Base-by-base conservation (phyloP, 2,888 invertebrate genomes). In the Halictus ligatus region DNA sequence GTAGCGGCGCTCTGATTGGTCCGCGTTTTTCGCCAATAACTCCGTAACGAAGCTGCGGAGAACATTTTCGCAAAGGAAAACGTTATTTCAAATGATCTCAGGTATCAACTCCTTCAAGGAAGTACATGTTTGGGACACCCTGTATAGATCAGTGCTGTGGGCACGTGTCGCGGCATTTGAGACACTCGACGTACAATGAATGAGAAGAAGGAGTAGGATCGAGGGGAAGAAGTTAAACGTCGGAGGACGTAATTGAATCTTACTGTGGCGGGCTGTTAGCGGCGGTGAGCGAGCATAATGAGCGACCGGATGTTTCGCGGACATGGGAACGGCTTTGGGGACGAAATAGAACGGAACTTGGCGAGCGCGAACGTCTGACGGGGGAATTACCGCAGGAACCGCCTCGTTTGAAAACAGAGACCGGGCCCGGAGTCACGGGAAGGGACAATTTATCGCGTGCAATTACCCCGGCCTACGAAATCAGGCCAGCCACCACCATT, bases 361-460 rank as follows among this genome's bases (percentile, higher is more conserved):
- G 73, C 50, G 81, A 67, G 43, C 77, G 77, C 50, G 64, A 76
- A 46, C 85, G 73, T 75, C 77, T 76, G 81, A 73, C 67, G 67
- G 75, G 77, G 81, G 77, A 60, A 83, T 78, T 83, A 82, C 88
- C 86, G 81, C 78, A 82, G 85, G 87, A 84, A 86, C 86, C 88
- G 83, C 83, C 87, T 89, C 87, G 90, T 88, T 91, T 86, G 85
- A 85, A 87, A 83, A 84, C 84, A 76, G 84, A 67, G 84, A 60
- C 60, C 72, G 69, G 78, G 78, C 67, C 77, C 67, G 72, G 79
- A 73, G 84, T 81, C 85, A 87, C 84, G 80, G 92, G 92, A 92
- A 92, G 90, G 89, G 92, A 90, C 91, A 91, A 93, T 92, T 93
- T 92, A 92, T 92, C 91, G 90, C 84, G 89, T 69, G 91, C 92